These are phyloP conservation scores for Microtus ochrogaster DNA, from an alignment of 2,113 vertebrate species.

Conservation along the genomic window DNA sequence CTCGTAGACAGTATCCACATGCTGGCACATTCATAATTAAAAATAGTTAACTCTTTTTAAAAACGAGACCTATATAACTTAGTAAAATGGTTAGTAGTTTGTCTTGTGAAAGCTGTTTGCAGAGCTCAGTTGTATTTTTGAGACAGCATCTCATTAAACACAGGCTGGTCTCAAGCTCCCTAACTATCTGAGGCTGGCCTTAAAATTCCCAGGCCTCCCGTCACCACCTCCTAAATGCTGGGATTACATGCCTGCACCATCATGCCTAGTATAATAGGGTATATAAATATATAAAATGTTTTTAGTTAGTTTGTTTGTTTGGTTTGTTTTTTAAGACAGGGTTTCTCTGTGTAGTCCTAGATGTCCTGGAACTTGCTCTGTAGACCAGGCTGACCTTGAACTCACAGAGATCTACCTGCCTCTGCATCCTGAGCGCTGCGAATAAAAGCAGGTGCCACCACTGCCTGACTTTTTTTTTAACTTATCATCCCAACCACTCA, in stretches of 20 bases:
- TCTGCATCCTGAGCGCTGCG: background rate
- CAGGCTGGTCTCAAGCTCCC: background rate
- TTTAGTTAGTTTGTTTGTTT: background rate
- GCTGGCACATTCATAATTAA: background rate
- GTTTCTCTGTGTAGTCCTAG: background rate
- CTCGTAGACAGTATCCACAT: background rate
- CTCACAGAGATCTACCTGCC: background rate
- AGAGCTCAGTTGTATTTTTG: background rate
- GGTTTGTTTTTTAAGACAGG: background rate
- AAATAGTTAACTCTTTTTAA: background rate
- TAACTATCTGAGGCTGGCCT: background rate
- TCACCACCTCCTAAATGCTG: background rate
- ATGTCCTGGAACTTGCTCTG: background rate
- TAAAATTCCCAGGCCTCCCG: background rate
- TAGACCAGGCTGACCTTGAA: background rate
- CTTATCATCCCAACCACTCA: background rate
- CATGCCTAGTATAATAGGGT: background rate
- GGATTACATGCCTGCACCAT: background rate
- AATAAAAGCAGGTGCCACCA: background rate
- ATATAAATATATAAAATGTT: slow-evolving; percentile 34
- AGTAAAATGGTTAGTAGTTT: slow-evolving; percentile 3
- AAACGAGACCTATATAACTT: background rate
- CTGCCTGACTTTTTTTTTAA: background rate
- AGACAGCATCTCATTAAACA: background rate
- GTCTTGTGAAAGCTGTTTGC: slow-evolving; percentile 24